Evolutionary conservation across 2,797 vertebrate species (phyloP), one percentile per base, ranked within the genome.

Genomic region (Anguilla pacifica): DNA sequence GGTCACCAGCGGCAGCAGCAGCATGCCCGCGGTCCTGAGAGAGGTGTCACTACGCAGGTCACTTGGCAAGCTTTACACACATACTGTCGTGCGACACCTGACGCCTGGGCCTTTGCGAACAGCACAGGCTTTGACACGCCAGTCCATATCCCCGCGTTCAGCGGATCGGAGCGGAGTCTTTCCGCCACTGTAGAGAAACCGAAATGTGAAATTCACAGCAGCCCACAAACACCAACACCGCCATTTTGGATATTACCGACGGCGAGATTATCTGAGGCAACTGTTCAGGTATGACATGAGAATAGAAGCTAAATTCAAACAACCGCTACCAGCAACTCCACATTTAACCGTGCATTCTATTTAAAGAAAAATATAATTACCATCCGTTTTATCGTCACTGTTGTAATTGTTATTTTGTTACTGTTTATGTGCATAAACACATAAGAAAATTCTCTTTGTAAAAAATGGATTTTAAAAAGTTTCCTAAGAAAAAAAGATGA

Each of bases 61-160:
- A 89, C 86, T 89, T 88, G 91, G 90, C 81, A 74, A 86, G 53
- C 86, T 67, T 57, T 46, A 55, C 31, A 72, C 39, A 46, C 39
- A 85, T 64, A 31, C 86, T 72, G 77, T 46, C 88, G 77, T 22
- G 67, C 35, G 84, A 86, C 86, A 88, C 83, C 28, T 43, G 83
- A 35, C 83, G 46, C 64, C 59, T 70, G 35, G 7, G 59, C 31
- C 57, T 43, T 6, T 19, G 49, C 19, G 72, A 57, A 87, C 64
- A 55, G 19, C n/a, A n/a, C 55, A 70, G 53, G 59, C 82, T 57
- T 35, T 17, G 82, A 51, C 82, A 57, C n/a, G 11, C 7, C 82
- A 7, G 82, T 28, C 11, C 82, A 13, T 31, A 35, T 35, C n/a
- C 28, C 2, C 49, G 9, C 51, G 17, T 25, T 51, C 82, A 57